These are phyloP conservation scores for Macrosteles quadrilineatus DNA, from an alignment of 1,140 invertebrate species.

Conservation along the genomic window DNA sequence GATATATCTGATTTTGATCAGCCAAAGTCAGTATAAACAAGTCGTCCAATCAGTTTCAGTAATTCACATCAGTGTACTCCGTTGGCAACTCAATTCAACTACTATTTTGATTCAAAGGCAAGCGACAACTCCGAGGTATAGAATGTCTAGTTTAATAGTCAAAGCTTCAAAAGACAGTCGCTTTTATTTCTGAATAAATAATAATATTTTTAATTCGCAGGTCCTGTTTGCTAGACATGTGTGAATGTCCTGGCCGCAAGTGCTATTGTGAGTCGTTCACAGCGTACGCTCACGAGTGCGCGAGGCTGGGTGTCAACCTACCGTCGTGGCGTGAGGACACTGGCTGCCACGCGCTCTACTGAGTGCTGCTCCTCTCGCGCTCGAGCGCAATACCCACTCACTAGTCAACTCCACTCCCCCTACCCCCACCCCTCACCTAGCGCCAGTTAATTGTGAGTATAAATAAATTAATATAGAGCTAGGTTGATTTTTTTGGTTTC, in stretches of 20 bases:
- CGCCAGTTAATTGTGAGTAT: background rate
- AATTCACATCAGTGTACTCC: too few species aligned
- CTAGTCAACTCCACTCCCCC: conserved; percentile 36
- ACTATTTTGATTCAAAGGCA: too few species aligned
- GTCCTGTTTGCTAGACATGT: conserved; percentile 87
- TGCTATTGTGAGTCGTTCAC: conserved; percentile 89
- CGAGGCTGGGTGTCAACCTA: conserved; percentile 68
- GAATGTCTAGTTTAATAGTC: too few species aligned
- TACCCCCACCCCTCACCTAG: conserved; percentile 19
- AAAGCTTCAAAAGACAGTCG: too few species aligned
- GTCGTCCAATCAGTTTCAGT: too few species aligned
- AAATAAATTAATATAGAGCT: background rate
- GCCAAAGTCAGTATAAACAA: too few species aligned
- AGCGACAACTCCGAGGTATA: too few species aligned
- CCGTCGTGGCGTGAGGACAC: conserved; percentile 64
- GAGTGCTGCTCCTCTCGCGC: conserved; percentile 47
- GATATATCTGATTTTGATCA: too few species aligned
- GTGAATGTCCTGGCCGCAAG: conserved; percentile 76
- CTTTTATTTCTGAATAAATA: background rate
- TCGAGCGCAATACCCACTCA: conserved; percentile 33
- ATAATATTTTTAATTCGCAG: conserved; percentile 44
- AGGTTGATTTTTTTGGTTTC: background rate
- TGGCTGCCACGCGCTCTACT: conserved; percentile 53
- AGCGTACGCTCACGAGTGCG: conserved; percentile 85
- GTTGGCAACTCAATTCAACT: too few species aligned